These are phyloP conservation scores for Aphelenchoides avenae DNA, from an alignment of 1,140 invertebrate species.

Conservation along the genomic window DNA sequence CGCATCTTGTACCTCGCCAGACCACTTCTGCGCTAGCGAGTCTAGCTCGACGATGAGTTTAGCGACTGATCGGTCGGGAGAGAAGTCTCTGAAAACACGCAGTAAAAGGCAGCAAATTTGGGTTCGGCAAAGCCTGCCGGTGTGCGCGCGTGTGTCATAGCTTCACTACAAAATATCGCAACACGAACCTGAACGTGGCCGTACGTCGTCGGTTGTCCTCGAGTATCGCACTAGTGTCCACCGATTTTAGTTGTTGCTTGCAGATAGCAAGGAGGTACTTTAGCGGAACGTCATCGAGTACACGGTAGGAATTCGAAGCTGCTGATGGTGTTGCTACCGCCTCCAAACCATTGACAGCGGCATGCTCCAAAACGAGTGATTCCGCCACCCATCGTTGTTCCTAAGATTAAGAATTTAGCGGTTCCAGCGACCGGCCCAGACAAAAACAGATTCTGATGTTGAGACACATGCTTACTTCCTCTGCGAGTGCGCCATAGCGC, in stretches of 20 bases:
- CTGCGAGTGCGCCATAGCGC: neutral
- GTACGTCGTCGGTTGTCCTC: constrained; percentile 16
- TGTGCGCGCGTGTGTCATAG: too few species aligned
- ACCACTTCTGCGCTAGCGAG: constrained; percentile 35
- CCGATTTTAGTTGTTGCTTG: constrained; percentile 17
- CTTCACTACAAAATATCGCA: too few species aligned
- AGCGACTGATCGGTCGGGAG: constrained; percentile 66
- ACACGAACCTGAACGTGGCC: neutral
- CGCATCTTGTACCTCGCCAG: neutral
- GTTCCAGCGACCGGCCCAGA: neutral
- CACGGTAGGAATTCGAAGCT: neutral
- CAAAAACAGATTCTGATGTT: too few species aligned
- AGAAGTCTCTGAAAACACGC: constrained; percentile 44
- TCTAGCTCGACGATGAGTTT: constrained; percentile 65
- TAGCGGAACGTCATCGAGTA: constrained; percentile 5
- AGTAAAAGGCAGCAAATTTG: neutral
- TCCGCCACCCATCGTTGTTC: constrained; percentile 23
- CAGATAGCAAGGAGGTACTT: constrained; percentile 20
- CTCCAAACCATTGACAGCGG: constrained; percentile 22
- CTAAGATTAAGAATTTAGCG: constrained; percentile 23
- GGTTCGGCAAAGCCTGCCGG: too few species aligned
- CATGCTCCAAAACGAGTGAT: constrained; percentile 18
- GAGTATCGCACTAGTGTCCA: constrained; percentile 23
- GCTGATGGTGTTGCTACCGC: constrained; percentile 1
- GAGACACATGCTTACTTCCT: constrained; percentile 3